Base-by-base conservation (phyloP, 2,113 vertebrate genomes). In the Callospermophilus lateralis region DNA sequence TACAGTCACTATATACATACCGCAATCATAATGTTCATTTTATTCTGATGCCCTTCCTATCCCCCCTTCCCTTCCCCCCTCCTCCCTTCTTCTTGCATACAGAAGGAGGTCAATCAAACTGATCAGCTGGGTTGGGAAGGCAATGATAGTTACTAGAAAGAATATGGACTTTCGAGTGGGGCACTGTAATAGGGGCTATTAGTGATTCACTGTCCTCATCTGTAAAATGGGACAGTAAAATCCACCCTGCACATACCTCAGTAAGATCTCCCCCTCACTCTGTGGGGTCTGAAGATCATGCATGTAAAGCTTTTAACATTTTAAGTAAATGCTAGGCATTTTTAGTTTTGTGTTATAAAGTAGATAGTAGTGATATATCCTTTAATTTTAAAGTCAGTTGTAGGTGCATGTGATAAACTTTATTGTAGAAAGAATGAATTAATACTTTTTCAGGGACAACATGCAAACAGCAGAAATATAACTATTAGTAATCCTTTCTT, bases 281-380 rank as follows among this genome's bases (percentile, higher is more conserved):
- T 78, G 24, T 26, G 37, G 37, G 19, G 51, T 83, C 28, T 79
- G 10, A 32, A 87, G 28, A 73, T 81, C 16, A n/a, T 65, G 30
- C 26, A 42, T 24, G 5, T 78, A 39, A 94, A 93, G 42, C 8
- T 78, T 77, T 81, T 81, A 65, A 19, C 15, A 93, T 87, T 22
- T 78, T 84, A 89, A 93, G 39, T 61, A 68, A 90, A 42, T 76
- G 72, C 2, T 32, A 94, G 19, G 39, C 4, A 19, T 53, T 92
- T 89, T 89, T 48, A 58, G 68, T 95, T 89, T 94, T 89, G 72
- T 5, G 37, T 70, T 55, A n/a, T 72, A 96, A 88, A n/a, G 58
- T 51, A 74, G 17, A 3, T 16, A 89, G 45, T 19, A 78, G 32
- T 83, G 58, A 68, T 55, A 58, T 26, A 55, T 6, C 42, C 22